Evolutionary conservation across 2,888 invertebrate genomes (phyloP), one percentile per base, ranked within the genome.

Genomic region (Heliconius charithonia): DNA sequence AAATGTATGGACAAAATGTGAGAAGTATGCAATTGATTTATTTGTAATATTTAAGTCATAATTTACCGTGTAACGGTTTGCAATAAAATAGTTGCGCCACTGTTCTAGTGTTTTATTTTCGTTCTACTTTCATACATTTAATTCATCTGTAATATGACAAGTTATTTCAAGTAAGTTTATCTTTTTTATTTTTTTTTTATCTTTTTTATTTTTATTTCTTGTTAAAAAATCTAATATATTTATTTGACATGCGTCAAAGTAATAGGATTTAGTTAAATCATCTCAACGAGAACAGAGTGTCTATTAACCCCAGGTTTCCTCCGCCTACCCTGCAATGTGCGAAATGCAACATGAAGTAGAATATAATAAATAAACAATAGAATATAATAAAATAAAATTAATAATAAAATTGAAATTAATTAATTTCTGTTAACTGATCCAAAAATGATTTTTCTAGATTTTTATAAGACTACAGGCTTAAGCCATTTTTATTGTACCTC

Each of bases 11-110:
- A 25, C n/a, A 29, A 56, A 71, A 29, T 59, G 32, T 72, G 16
- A 72, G 72, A 72, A 59, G 59, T 59, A 59, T 59, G 56, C 56
- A 51, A 77, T 37, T 72, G 77, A 77, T 77, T 71, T 71, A 32
- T 65, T 63, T 71, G 71, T 71, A 77, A 71, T 76, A 74, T 63
- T 32, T 63, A n/a, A 70, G 25, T 66, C 29, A 77, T 72, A 74
- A 79, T 77, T 71, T 75, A 29, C 56, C 45, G 62, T 75, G 41
- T 59, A 66, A 71, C 65, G 45, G 75, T 66, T 74, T 71, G 66
- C 75, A 78, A 78, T 80, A 78, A 76, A 73, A 76, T 25, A 41
- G 69, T 70, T 78, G 41, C 67, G 27, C n/a, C 79, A 73, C 41
- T 69, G 51, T 25, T 56, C 29, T 74, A 32, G 76, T 67, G 69